Conservation (phyloP, 2,113 vertebrate genomes). For the Hypocryptadius cinnamomeus region DNA sequence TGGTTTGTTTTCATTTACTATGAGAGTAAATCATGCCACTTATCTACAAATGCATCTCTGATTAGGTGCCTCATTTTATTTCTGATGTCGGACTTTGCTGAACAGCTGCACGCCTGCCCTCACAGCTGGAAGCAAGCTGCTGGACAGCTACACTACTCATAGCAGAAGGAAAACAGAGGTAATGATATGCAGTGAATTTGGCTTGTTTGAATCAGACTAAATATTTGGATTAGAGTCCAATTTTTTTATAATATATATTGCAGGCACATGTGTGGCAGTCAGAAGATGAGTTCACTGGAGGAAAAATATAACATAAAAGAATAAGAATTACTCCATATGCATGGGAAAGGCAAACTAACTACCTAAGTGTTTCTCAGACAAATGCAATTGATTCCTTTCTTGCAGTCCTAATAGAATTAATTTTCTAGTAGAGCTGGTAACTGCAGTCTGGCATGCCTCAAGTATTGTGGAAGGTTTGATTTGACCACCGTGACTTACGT, state of each 20-base stretch:
- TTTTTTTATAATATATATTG: slow-evolving; percentile 9
- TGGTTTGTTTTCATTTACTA: background rate
- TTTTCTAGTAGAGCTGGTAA: background rate
- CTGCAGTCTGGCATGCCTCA: background rate
- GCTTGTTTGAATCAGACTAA: slow-evolving; percentile 50
- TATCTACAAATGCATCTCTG: background rate
- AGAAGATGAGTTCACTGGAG: background rate
- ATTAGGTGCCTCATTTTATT: background rate
- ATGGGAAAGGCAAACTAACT: background rate
- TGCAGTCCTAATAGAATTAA: background rate
- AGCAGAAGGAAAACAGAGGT: background rate
- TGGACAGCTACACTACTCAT: background rate
- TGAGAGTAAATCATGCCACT: background rate
- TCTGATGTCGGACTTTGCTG: background rate
- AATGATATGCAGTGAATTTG: background rate
- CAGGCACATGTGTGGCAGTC: background rate
- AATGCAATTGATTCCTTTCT: background rate
- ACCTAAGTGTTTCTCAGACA: background rate
- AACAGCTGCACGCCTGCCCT: background rate
- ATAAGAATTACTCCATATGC: background rate
- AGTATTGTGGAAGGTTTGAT: background rate
- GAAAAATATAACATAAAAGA: background rate
- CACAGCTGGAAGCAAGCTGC: slow-evolving; percentile 29
- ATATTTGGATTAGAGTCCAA: slow-evolving; percentile 50
- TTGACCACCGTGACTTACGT: background rate